These are phyloP conservation scores for Hozukius guyotensis DNA, from an alignment of 2,797 vertebrate genomes.

Conservation along the genomic window DNA sequence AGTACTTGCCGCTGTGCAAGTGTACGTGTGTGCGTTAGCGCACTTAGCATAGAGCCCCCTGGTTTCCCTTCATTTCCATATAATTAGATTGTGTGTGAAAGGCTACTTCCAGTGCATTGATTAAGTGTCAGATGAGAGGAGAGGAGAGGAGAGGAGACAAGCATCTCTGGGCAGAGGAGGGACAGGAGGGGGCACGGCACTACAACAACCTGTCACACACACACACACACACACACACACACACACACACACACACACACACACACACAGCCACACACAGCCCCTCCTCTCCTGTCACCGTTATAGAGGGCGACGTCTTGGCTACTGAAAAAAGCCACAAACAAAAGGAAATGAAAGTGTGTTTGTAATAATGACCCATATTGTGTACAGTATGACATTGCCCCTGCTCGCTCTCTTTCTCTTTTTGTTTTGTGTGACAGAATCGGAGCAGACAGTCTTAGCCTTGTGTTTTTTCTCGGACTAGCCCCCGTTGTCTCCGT, in stretches of 20 bases:
- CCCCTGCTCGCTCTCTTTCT: conserved; percentile 31
- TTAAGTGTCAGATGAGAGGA: conserved; percentile 88
- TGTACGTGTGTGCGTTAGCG: conserved; percentile 42
- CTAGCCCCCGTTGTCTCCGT: conserved; percentile 61
- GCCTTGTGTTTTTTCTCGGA: conserved; percentile 66
- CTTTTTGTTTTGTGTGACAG: conserved; percentile 72
- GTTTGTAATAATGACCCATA: conserved; percentile 53
- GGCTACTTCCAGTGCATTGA: conserved; percentile 95
- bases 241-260: conserved; percentile 25
- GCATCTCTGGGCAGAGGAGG: conserved; percentile 52
- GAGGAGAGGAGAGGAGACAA: conserved; percentile 62
- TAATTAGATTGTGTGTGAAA: conserved; percentile 98
- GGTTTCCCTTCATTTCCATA: conserved; percentile 92
- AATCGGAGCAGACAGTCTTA: conserved; percentile 78
- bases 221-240: conserved; percentile 36
- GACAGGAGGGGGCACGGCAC: conserved; percentile 70
- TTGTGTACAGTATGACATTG: conserved; percentile 48
- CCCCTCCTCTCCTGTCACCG: not conserved
- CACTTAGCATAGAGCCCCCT: conserved; percentile 86
- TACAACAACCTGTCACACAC: conserved; percentile 43
- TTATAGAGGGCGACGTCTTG: conserved; percentile 3
- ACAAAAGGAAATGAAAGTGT: conserved; percentile 40
- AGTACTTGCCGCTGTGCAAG: conserved; percentile 5
- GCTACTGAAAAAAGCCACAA: conserved; percentile 9
- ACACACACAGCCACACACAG: conserved; percentile 20